Conservation (phyloP, 2,113 vertebrate species). For the Pipa parva region DNA sequence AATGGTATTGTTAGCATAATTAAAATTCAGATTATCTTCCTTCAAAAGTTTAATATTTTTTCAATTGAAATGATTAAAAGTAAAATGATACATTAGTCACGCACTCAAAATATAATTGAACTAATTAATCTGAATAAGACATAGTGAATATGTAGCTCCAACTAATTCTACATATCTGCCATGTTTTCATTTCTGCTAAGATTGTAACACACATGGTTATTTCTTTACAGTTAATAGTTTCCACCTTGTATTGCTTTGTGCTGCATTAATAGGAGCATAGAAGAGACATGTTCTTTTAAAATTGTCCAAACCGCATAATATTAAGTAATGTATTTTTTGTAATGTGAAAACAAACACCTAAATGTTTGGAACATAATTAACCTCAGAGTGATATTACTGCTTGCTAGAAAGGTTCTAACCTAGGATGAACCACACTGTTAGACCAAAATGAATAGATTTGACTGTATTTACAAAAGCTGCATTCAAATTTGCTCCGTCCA, state of each 20-base stretch:
- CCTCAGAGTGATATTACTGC: too few relatives aligned
- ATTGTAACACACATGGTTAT: constrained; percentile 24
- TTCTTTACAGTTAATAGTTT: constrained; percentile 17
- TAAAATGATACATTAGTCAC: constrained; percentile 45
- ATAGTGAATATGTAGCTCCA: constrained; percentile 32
- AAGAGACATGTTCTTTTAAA: too few relatives aligned
- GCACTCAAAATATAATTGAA: constrained; percentile 44
- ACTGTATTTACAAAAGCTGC: too few relatives aligned
- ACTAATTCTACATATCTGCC: constrained; percentile 35
- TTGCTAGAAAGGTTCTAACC: too few relatives aligned
- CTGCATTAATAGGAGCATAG: neutral
- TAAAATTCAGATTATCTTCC: constrained; percentile 44
- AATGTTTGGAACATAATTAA: too few relatives aligned
- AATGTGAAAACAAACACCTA: too few relatives aligned
- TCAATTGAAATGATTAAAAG: constrained; percentile 45
- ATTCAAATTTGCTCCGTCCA: too few relatives aligned
- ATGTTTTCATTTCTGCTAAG: constrained; percentile 8
- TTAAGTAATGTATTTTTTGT: too few relatives aligned
- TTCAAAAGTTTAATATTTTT: constrained; percentile 44
- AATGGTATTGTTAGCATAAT: constrained; percentile 44
- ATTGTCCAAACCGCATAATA: too few relatives aligned
- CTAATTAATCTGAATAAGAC: constrained; percentile 44
- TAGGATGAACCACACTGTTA: too few relatives aligned
- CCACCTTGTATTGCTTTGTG: neutral
- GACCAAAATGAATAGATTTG: too few relatives aligned